Percentiles rank a stretch among this genome's conserved stretches.
phyloP scores from a whole-genome alignment of 2,113 vertebrate species.

The Planiliza haematocheilus region DNA sequence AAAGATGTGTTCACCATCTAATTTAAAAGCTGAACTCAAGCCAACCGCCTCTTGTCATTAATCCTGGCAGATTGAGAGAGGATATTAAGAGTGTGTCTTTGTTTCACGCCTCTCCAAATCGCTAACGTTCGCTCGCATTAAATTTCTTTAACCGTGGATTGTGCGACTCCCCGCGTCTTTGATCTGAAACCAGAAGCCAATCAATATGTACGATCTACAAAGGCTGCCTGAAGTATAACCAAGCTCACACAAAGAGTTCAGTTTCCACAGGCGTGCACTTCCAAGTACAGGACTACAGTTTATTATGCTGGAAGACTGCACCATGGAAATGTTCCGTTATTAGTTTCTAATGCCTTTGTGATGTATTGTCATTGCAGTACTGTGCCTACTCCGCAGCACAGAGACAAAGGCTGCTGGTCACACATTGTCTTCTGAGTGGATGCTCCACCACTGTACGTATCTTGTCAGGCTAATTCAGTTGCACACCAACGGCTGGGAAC shows the following conservation, averaged over 20 bases:
- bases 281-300: background rate
- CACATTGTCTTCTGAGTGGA: slow-evolving; percentile 40
- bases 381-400: slow-evolving; percentile 19
- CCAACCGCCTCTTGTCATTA: slow-evolving; percentile 57
- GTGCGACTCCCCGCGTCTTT: slow-evolving; percentile 22
- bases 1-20: slow-evolving; percentile 46
- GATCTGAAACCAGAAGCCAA: slow-evolving; percentile 28
- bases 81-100: slow-evolving; percentile 15
- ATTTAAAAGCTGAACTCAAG: slow-evolving; percentile 58
- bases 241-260: slow-evolving; percentile 12
- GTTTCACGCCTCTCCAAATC: slow-evolving; percentile 36
- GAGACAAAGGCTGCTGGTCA: slow-evolving; percentile 19
- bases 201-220: slow-evolving; percentile 37
- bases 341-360: slow-evolving; percentile 24
- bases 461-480: slow-evolving; percentile 42
- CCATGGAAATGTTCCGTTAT: background rate
- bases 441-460: slow-evolving; percentile 27
- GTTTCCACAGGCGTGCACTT: slow-evolving; percentile 3
- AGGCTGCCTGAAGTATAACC: slow-evolving; percentile 1
- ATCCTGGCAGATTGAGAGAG: slow-evolving; percentile 43
- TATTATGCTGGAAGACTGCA: background rate
- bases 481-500: slow-evolving; percentile 18
- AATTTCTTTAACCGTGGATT: slow-evolving; percentile 22
- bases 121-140: slow-evolving; percentile 12
- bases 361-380: slow-evolving; percentile 8